These are phyloP conservation scores for Hydrozoanthus gracilis DNA, from an alignment of 92 coral and sea anemone genomes.

Conservation along the genomic window DNA sequence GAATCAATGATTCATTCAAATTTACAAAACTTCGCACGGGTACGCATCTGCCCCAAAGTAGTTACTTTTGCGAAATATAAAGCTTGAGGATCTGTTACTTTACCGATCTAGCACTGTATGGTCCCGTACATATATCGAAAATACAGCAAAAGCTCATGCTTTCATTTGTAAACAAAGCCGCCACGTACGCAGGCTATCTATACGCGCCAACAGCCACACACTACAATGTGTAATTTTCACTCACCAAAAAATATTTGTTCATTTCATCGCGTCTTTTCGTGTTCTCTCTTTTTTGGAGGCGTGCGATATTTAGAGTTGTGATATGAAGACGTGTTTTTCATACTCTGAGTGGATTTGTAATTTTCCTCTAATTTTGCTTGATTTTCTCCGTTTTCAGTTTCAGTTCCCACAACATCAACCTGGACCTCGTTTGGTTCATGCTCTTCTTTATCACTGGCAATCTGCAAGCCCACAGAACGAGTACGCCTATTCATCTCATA, in stretches of 20 bases:
- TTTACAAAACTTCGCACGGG: constrained; percentile 12
- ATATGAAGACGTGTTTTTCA: constrained; percentile 1
- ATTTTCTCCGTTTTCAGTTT: constrained; percentile 46
- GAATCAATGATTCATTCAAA: constrained; percentile 13
- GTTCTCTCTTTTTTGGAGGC: constrained; percentile 40
- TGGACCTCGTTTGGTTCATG: constrained; percentile 66
- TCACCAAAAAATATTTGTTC: background rate
- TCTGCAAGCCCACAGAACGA: constrained; percentile 69
- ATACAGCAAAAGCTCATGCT: constrained; percentile 11
- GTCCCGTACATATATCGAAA: background rate
- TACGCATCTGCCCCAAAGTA: background rate
- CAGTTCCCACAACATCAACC: constrained; percentile 88
- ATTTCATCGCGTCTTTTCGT: constrained; percentile 30
- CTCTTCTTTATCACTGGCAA: constrained; percentile 37
- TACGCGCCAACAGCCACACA: constrained; percentile 39
- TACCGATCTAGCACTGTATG: background rate
- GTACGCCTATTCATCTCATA: too few species aligned
- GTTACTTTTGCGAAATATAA: background rate
- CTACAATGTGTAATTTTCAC: background rate
- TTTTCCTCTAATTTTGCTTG: constrained; percentile 41
- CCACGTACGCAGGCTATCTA: constrained; percentile 30
- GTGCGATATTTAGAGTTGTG: constrained; percentile 20
- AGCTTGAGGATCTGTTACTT: background rate
- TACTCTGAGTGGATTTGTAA: constrained; percentile 21
- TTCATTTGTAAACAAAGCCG: constrained; percentile 86